A percentile compares a stretch with the other conserved stretches of the same genome.
Conservation (phyloP, 1,140 invertebrate genomes). For the Maniola jurtina region DNA sequence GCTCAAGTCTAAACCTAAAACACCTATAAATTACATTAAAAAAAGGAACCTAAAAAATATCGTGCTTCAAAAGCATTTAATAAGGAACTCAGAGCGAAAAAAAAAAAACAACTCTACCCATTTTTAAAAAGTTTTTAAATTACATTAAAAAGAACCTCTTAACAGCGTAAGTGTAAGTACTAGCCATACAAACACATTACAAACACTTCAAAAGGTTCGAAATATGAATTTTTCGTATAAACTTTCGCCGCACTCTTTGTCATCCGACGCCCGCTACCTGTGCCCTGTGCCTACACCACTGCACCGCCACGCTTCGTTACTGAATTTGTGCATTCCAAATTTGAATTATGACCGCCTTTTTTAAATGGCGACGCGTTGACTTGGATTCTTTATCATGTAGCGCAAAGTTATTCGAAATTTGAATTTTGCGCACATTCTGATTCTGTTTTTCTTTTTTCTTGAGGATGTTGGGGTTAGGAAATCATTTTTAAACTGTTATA, state of each 20-base stretch:
- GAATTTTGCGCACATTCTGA: neutral
- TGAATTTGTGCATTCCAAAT: slow-evolving; percentile 60
- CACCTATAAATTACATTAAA: too few relatives aligned
- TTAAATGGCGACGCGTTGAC: slow-evolving; percentile 34
- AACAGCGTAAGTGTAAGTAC: too few relatives aligned
- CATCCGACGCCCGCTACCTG: slow-evolving; percentile 44
- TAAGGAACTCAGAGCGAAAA: too few relatives aligned
- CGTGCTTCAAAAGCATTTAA: too few relatives aligned
- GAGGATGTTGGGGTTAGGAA: too few relatives aligned
- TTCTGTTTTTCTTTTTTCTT: neutral
- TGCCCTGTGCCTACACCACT: slow-evolving; percentile 27
- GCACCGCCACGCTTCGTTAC: slow-evolving; percentile 58
- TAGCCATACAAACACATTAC: too few relatives aligned
- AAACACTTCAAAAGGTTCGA: neutral
- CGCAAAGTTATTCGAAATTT: slow-evolving; percentile 1
- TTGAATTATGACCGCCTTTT: slow-evolving; percentile 55
- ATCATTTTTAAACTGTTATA: neutral
- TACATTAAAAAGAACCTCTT: too few relatives aligned
- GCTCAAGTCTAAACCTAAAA: too few relatives aligned
- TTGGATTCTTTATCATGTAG: slow-evolving; percentile 15
- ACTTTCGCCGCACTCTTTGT: slow-evolving; percentile 31
- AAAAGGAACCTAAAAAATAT: too few relatives aligned
- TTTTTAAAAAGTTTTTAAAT: too few relatives aligned
- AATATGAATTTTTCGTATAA: slow-evolving; percentile 8
- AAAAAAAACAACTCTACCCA: too few relatives aligned